Evolutionary conservation across 2,113 vertebrate species (phyloP), one percentile per base, ranked within the genome.

Genomic region (Eupsittula cactorum): DNA sequence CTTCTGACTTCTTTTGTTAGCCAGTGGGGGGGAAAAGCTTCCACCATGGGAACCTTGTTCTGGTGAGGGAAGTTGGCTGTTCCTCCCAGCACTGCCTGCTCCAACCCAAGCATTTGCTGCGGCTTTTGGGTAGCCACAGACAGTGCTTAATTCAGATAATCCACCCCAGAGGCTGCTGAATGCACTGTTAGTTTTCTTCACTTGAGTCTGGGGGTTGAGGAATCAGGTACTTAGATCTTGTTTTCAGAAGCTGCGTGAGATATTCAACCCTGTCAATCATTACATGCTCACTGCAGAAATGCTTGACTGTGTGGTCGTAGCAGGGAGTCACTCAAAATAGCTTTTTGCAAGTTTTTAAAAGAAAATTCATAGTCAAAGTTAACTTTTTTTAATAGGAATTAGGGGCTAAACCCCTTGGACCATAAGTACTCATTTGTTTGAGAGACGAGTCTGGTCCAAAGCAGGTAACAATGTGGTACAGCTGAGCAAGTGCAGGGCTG

Each of bases 401-500:
- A 21, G 4, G 7, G 25, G 17, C 2, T 75, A 85, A 85, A 78
- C 2, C 17, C 16, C 74, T 82, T 35, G 8, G 12, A 33, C 16
- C 1, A 1, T 4, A 88, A 69, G 24, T 35, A 6, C 3, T 73
- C 6, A 0, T 33, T 39, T 70, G 18, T 4, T 10, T 6, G 2
- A 3, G 4, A 27, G 28, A 12, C 2, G 42, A 44, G 37, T 13
- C 47, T 6, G 8, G 20, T n/a, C 55, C n/a, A 53, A 27, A 41
- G 67, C 17, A 4, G 39, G 12, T 10, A 31, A 7, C 7, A 10
- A 2, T 0, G 0, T 8, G 15, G 19, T 2, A 1, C 1, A 5
- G 29, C 1, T 0, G 3, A 28, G 69, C 15, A 60, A 57, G n/a
- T 23, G n/a, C 52, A 21, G 86, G 41, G 37, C 31, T 17, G 63